Evolutionary conservation across 2,797 vertebrate species (phyloP), one percentile per base, ranked within the genome.

Genomic region (Anabas testudineus): DNA sequence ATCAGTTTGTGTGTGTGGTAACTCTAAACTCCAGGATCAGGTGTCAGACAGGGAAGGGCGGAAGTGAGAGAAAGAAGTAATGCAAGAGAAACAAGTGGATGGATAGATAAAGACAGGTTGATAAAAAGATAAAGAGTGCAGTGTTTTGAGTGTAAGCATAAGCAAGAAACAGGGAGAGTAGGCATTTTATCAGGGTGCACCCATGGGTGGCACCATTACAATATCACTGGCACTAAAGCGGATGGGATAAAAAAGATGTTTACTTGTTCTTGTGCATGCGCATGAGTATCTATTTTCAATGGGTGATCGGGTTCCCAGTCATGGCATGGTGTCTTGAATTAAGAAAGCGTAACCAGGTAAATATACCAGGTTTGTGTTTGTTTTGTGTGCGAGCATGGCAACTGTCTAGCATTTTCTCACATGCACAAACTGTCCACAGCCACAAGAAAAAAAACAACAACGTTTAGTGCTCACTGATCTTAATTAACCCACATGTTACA

Each of bases 11-110:
- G 67, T 68, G 67, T 65, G 76, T 47, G 5, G 88, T 86, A 90
- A 91, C 70, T 49, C 56, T 83, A 91, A 65, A 85, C 90, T 71
- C 12, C 58, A 51, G 80, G 80, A 78, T 91, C 82, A 80, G 64
- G 78, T 88, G 67, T 83, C 84, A 56, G 47, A 46, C 45, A 66
- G 79, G 65, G 65, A 71, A 39, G 21, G 16, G n/a, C 63, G 69
- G 46, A 62, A 60, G 22, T 59, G 19, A 46, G 15, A 37, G 15
- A 32, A 5, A 41, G 34, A 30, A 43, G 22, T 18, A 41, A 34
- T 47, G 24, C 30, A 45, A 76, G 19, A 66, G 18, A 81, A 53
- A 67, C 22, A 74, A 54, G 47, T 45, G 21, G 26, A 76, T 34
- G 32, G 39, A 53, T n/a, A 37, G 10, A 55, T 15, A 56, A 18